Percentiles rank a stretch among this genome's conserved stretches.
phyloP scores from a whole-genome alignment of 2,797 vertebrate genomes.

The Spheniscus humboldti region DNA sequence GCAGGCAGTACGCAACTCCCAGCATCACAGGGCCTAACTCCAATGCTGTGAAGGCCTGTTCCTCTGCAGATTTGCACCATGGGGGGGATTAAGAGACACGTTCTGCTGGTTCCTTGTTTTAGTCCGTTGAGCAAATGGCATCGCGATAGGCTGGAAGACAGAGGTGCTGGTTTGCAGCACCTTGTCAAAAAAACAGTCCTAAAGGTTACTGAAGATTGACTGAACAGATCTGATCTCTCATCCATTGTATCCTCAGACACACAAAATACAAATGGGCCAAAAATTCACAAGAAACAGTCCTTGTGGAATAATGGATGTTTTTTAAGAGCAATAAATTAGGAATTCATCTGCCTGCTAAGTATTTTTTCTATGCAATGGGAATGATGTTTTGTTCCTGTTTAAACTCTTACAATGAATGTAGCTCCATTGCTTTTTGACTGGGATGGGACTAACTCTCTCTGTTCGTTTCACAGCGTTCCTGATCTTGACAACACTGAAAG shows the following conservation, averaged over 20 bases:
- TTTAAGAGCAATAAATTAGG: background rate
- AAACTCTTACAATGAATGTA: background rate
- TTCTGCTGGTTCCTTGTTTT: background rate
- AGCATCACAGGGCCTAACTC: background rate
- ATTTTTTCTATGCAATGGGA: background rate
- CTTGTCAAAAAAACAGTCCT: background rate
- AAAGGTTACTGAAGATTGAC: background rate
- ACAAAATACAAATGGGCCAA: background rate
- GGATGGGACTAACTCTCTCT: background rate
- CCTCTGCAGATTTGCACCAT: background rate
- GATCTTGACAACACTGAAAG: background rate
- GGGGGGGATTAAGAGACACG: background rate
- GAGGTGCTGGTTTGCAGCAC: background rate
- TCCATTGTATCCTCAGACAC: background rate
- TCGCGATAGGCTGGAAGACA: background rate
- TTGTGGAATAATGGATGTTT: background rate
- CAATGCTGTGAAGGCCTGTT: background rate
- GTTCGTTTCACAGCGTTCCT: background rate
- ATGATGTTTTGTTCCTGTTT: background rate
- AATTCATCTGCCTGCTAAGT: background rate
- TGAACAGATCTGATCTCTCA: background rate
- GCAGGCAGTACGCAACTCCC: background rate
- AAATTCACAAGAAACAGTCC: background rate
- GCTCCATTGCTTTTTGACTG: background rate
- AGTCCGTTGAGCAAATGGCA: background rate